Conservation (phyloP, 2,797 vertebrate species). For the Tapera naevia region DNA sequence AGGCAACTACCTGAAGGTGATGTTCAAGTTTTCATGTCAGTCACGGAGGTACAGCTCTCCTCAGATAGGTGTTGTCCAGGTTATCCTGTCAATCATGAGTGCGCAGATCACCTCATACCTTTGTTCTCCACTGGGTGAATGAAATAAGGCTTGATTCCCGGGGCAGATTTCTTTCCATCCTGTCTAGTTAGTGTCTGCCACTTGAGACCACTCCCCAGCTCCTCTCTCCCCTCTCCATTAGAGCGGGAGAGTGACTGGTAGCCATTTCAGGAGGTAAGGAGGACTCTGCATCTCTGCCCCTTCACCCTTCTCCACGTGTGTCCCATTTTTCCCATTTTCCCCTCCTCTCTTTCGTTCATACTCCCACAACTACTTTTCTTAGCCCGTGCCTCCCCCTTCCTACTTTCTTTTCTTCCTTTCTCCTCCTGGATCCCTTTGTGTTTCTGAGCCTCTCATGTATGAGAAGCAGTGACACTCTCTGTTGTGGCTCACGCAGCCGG, state of each 20-base stretch:
- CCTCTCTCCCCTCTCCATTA: not conserved
- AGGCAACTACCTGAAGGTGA: not conserved
- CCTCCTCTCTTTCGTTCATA: not conserved
- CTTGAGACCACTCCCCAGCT: not conserved
- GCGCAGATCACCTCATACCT: not conserved
- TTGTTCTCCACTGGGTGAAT: not conserved
- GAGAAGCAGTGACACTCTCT: slow-evolving; percentile 27
- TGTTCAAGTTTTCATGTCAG: not conserved
- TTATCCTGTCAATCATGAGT: rapidly evolving
- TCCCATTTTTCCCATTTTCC: not conserved
- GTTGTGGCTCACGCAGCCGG: slow-evolving; percentile 47
- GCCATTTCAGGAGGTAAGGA: slow-evolving; percentile 9
- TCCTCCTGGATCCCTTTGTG: not conserved
- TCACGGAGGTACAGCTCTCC: not conserved
- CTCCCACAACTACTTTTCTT: not conserved
- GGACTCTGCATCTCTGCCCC: not conserved
- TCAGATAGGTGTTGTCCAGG: not conserved
- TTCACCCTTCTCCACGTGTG: not conserved
- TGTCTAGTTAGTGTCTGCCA: not conserved
- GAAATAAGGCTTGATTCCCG: not conserved
- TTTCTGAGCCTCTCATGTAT: not conserved
- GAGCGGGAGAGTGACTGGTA: not conserved
- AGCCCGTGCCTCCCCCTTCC: not conserved
- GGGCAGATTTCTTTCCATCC: not conserved
- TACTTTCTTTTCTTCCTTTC: not conserved